Evolutionary conservation across 37 sponge, comb jelly and placozoan genomes (phyloP), one percentile per base, ranked within the genome.

Genomic region (Theonella swinhoei): DNA sequence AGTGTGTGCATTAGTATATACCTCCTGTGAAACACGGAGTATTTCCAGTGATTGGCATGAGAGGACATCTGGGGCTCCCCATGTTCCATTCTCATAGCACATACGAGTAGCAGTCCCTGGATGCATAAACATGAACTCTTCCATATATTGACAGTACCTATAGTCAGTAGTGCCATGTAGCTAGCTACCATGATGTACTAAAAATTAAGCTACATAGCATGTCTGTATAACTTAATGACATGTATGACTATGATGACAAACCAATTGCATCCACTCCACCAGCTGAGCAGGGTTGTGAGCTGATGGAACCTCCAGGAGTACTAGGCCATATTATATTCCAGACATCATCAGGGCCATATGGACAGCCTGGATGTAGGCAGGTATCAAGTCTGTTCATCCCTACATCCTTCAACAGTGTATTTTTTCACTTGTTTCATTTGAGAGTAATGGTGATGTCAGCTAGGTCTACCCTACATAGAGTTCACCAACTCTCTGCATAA

Each of bases 261-360:
- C 29, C 64, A 39, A 22, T 25, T 26, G 66, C 30, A 4, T 81
- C 37, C 11, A 69, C 23, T 47, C 74, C 75, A 32, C 74, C 83
- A 31, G n/a, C n/a, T n/a, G 83, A 75, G 47, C 83, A 83, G 25
- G 42, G 74, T 34, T 83, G 75, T 33, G 64, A 39, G 20, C 74
- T 72, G 22, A 42, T 30, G 33, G 69, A 61, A 62, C 63, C 74
- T 39, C 5, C 42, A n/a, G 35, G 36, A 60, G 74, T 73, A 36
- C 59, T 73, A 30, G 74, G 73, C 83, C 83, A 83, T 9, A n/a
- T 61, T 23, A 83, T 74, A 22, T 25, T n/a, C 83, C 83, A 83
- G 35, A 24, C 25, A 14, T 72, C 32, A 39, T 83, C 83, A 59
- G 60, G 25, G 24, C 64, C 83, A 40, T 63, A 73, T 43, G 62